Evolutionary conservation across 2,113 vertebrate species (phyloP).

Genomic region (Amia ocellicauda): DNA sequence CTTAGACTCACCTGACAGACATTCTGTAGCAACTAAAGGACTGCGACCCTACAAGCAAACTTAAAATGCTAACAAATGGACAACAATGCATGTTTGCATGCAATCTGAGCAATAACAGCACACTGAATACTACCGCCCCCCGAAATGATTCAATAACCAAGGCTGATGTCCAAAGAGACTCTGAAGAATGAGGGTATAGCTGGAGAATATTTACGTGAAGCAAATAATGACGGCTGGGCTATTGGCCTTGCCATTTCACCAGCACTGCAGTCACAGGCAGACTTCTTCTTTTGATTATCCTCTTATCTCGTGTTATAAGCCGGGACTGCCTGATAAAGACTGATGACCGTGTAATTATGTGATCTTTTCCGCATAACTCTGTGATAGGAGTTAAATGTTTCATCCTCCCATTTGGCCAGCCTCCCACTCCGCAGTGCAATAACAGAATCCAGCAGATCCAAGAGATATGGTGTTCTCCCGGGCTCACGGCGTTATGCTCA

Average conservation of each 20-base stretch:
- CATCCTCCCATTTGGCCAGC: slow-evolving; percentile 57
- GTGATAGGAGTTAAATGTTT: slow-evolving; percentile 47
- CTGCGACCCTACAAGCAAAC: no score
- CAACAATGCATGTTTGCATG: no score
- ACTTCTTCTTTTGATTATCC: slow-evolving; percentile 37
- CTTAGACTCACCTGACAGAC: no score
- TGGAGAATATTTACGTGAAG: no score
- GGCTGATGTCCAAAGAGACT: no score
- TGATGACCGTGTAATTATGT: slow-evolving; percentile 53
- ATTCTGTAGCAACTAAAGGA: no score
- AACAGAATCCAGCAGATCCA: slow-evolving; percentile 35
- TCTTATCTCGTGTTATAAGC: slow-evolving; percentile 56
- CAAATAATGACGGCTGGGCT: no score
- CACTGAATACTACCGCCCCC: no score
- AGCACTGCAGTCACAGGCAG: not conserved
- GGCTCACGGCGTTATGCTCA: slow-evolving; percentile 22
- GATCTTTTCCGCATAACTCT: slow-evolving; percentile 55
- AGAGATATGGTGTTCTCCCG: slow-evolving; percentile 30
- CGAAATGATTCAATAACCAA: no score
- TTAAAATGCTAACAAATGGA: no score
- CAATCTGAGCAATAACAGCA: no score
- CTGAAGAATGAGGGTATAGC: no score
- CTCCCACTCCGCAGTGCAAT: slow-evolving; percentile 31
- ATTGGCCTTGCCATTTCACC: not conserved
- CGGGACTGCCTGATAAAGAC: slow-evolving; percentile 49